phyloP scores from a whole-genome alignment of 2,797 vertebrate species.

The Eulemur mongoz region DNA sequence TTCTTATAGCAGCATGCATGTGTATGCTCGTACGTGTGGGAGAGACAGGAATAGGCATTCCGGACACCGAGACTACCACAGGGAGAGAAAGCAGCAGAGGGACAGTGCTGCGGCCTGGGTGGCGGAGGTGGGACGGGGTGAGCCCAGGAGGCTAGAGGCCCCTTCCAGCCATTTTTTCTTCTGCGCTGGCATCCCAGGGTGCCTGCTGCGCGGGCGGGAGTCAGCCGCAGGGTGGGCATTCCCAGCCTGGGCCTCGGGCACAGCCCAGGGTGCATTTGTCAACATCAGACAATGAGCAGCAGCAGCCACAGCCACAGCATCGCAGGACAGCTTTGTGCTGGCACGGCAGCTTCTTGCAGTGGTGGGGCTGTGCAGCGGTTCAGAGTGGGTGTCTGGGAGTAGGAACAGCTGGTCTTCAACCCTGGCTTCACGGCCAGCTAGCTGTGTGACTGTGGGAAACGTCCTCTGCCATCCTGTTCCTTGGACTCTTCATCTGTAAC shows the following conservation, averaged over 20 bases:
- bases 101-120: background rate
- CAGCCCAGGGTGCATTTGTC: too few species aligned
- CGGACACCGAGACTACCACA: background rate
- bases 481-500: background rate
- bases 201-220: background rate
- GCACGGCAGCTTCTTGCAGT: background rate
- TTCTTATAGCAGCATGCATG: background rate
- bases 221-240: background rate
- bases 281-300: background rate
- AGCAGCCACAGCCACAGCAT: background rate
- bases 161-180: background rate
- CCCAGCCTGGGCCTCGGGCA: background rate
- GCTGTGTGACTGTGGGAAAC: background rate
- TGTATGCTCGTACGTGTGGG: background rate
- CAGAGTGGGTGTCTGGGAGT: background rate
- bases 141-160: background rate
- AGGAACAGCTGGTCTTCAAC: background rate
- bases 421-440: background rate
- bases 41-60: background rate
- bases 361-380: too few species aligned
- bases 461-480: background rate
- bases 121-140: rapidly evolving
- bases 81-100: background rate
- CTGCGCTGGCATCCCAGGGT: background rate
- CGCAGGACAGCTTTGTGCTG: background rate